Evolutionary conservation across 2,888 invertebrate species (phyloP), one percentile per base, ranked within the genome.

Genomic region (Brassicogethes aeneus): DNA sequence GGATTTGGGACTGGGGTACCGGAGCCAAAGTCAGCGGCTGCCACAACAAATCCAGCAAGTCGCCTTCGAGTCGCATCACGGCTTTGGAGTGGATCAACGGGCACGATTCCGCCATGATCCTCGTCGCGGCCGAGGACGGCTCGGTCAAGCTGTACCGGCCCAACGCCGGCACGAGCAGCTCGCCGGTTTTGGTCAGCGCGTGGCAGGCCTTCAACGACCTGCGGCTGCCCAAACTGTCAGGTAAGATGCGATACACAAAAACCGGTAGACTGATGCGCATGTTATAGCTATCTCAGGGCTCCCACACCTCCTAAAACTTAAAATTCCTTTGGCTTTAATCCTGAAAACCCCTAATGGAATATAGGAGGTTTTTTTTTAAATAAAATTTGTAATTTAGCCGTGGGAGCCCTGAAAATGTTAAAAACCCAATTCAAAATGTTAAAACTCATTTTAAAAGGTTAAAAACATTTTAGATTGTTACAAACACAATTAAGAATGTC

Each of bases 61-160:
- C 46, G 17, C 44, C 67, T 53, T 58, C 61, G 48, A 76, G 82
- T 10, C 79, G 84, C 50, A 82, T 95, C 41, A 85, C 90, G 3
- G 75, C 88, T 39, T 72, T 94, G 44, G 85, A 91, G 56, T 90
- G 90, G 71, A 70, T 94, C 30, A 92, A 95, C 70, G 79, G 85
- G 36, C 91, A 93, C 64, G 86, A 89, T 59, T 73, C 79, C 37
- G 78, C 85, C 15, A 71, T 92, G 53, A 70, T 89, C 35, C 75
- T 85, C 71, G 79, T 79, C 34, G 89, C 82, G 16, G 78, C 83
- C 38, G 86, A 87, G 65, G 82, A 85, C 61, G 91, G 91, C 29
- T 76, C 82, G 42, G 73, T 90, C 16, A 75, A 82, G 58, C 64
- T 91, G 15, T 90, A 85, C 80, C 71, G 57, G 36, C 65, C 74